These are phyloP conservation scores for Spondyliosoma cantharus DNA, from an alignment of 2,797 vertebrate species.

Conservation along the genomic window DNA sequence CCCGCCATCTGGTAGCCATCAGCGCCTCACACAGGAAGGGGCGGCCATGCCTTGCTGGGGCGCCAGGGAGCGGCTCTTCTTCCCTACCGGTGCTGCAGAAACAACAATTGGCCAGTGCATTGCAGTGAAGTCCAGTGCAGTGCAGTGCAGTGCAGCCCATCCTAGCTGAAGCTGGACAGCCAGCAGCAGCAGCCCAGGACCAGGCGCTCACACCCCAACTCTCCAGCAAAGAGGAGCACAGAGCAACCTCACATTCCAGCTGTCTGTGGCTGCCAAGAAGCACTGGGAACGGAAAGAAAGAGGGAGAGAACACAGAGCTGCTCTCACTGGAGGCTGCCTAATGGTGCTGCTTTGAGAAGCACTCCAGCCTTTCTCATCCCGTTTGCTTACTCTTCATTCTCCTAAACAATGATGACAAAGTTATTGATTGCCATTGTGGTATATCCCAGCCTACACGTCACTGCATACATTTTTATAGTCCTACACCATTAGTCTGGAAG, in stretches of 20 bases:
- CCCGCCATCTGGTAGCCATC: slow-evolving; percentile 87
- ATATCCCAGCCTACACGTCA: slow-evolving; percentile 14
- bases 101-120: slow-evolving; percentile 74
- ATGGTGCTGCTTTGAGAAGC: slow-evolving; percentile 63
- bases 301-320: slow-evolving; percentile 72
- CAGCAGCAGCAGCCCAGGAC: slow-evolving; percentile 58
- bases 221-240: slow-evolving; percentile 74
- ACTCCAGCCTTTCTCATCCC: slow-evolving; percentile 53
- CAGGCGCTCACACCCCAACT: slow-evolving; percentile 67
- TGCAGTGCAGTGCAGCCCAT: slow-evolving; percentile 45
- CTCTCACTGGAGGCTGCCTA: slow-evolving; percentile 70
- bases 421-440: slow-evolving; percentile 53
- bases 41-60: slow-evolving; percentile 80
- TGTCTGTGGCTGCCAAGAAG: slow-evolving; percentile 78
- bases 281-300: slow-evolving; percentile 74
- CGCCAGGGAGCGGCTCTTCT: slow-evolving; percentile 82
- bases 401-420: slow-evolving; percentile 46
- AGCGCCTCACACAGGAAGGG: slow-evolving; percentile 85
- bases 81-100: slow-evolving; percentile 75
- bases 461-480: slow-evolving; percentile 26
- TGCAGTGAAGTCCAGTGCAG: slow-evolving; percentile 35
- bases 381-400: slow-evolving; percentile 41
- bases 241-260: slow-evolving; percentile 79
- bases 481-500: slow-evolving; percentile 16
- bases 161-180: slow-evolving; percentile 46